Base-by-base conservation (phyloP, 2,797 vertebrate species). In the Otolemur crassicaudatus region DNA sequence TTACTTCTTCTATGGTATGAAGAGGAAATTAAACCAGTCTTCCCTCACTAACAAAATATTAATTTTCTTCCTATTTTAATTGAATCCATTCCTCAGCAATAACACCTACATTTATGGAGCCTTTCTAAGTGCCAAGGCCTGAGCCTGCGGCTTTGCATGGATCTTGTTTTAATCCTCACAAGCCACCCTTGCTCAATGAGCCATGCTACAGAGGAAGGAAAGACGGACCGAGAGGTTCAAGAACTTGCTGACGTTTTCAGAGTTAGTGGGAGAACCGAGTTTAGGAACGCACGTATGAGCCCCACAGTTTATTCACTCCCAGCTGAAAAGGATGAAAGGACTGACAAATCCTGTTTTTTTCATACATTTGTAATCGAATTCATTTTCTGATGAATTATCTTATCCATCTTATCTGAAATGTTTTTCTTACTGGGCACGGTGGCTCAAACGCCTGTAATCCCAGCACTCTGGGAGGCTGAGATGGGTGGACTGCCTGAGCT, bases 11-110 rank as follows among this genome's bases (percentile, higher is more conserved):
- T 83, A 70, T 63, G 79, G 70, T 34, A 83, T 3, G 12, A 67
- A 94, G 61, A 96, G 93, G 90, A 98, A 96, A 97, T 96, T 92
- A 96, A 95, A 92, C 25, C 5, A 86, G 90, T 79, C 79, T 95
- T 90, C 63, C 43, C 37, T 20, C 34, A 96, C 82, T 96, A 88
- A 65, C 73, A 94, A 95, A 97, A 96, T 94, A 94, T 92, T 97
- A 94, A 96, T 96, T 83, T 91, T 96, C 61, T 70, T 82, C 85
- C 76, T 91, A 65, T 87, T 87, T 94, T 97, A 94, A 79, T 29
- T 95, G 79, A 97, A 88, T 86, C 20, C 43, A 46, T 76, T 77
- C 87, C 70, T 94, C 29, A 37, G 69, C 63, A 94, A 63, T 80
- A 92, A 97, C 70, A 96, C 46, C 87, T 80, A 67, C 25, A 76